These are phyloP conservation scores for Lochmaea capreae DNA, from an alignment of 2,888 invertebrate species.

Conservation along the genomic window DNA sequence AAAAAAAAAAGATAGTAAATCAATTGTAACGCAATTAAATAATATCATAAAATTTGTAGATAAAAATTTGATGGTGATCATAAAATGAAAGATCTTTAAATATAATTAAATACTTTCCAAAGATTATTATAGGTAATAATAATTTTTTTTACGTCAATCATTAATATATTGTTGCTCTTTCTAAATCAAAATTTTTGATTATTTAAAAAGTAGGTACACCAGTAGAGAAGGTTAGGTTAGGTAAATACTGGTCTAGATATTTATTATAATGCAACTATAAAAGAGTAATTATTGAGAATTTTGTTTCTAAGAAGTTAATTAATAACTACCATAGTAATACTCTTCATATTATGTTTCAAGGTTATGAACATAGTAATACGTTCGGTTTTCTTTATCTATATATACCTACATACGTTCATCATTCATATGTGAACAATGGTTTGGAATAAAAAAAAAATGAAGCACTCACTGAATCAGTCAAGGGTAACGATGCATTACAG, in stretches of 20 bases:
- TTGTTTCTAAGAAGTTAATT: constrained; percentile 4
- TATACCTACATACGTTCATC: constrained; percentile 25
- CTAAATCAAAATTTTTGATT: no score
- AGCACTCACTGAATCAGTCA: constrained; percentile 53
- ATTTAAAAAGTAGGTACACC: no score
- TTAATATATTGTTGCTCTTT: background rate
- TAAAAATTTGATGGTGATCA: background rate
- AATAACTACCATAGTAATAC: constrained; percentile 1
- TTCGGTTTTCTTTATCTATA: constrained; percentile 27
- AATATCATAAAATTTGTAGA: background rate
- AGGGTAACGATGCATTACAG: constrained; percentile 51
- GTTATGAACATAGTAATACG: constrained; percentile 27
- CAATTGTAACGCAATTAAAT: background rate
- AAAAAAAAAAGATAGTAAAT: background rate
- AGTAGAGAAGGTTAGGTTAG: no score
- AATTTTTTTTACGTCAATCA: background rate
- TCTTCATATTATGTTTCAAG: constrained; percentile 26
- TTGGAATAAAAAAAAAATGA: constrained; percentile 51
- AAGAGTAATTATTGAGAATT: background rate
- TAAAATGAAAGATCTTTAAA: background rate
- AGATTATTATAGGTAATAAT: background rate
- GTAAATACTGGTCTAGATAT: background rate
- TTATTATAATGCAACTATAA: background rate
- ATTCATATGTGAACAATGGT: constrained; percentile 53
- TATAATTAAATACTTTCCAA: background rate